A percentile compares a stretch with the other conserved stretches of the same genome.
These are phyloP conservation scores for Chrysopilus asiliformis DNA, from an alignment of 2,888 invertebrate genomes.

Conservation along the genomic window DNA sequence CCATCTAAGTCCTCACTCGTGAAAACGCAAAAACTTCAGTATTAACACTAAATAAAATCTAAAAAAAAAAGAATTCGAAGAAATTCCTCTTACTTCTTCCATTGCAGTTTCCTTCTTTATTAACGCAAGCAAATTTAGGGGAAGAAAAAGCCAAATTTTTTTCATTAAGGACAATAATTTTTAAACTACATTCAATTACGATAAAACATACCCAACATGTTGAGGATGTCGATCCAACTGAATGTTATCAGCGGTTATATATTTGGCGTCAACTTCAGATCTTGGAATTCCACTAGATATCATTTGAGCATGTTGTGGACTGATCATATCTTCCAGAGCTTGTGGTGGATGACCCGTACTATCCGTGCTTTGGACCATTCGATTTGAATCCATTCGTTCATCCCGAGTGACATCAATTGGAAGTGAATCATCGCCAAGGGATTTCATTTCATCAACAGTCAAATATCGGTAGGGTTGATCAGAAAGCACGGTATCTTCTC, in stretches of 20 bases:
- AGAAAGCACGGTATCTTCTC: constrained; percentile 81
- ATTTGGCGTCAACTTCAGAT: constrained; percentile 38
- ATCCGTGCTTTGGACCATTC: constrained; percentile 40
- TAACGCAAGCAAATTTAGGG: constrained; percentile 22
- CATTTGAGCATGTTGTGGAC: constrained; percentile 45
- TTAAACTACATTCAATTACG: not conserved
- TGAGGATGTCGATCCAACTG: constrained; percentile 46
- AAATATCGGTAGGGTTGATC: constrained; percentile 85
- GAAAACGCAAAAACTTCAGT: too few relatives aligned
- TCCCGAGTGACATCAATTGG: constrained; percentile 89
- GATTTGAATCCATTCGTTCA: constrained; percentile 63
- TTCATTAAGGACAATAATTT: not conserved
- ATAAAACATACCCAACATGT: constrained; percentile 45
- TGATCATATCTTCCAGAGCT: constrained; percentile 47
- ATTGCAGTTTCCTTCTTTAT: constrained; percentile 74
- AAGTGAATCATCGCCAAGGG: constrained; percentile 81
- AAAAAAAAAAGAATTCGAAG: not conserved
- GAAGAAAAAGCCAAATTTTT: not conserved
- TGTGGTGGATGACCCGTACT: constrained; percentile 37
- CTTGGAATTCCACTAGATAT: constrained; percentile 34
- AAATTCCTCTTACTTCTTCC: constrained; percentile 74
- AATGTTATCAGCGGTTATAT: constrained; percentile 44
- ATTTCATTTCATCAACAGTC: constrained; percentile 93
- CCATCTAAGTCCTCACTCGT: too few relatives aligned
- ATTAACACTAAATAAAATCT: not conserved